phyloP scores from a whole-genome alignment of 92 coral and sea anemone genomes.

The Micromussa lordhowensis region DNA sequence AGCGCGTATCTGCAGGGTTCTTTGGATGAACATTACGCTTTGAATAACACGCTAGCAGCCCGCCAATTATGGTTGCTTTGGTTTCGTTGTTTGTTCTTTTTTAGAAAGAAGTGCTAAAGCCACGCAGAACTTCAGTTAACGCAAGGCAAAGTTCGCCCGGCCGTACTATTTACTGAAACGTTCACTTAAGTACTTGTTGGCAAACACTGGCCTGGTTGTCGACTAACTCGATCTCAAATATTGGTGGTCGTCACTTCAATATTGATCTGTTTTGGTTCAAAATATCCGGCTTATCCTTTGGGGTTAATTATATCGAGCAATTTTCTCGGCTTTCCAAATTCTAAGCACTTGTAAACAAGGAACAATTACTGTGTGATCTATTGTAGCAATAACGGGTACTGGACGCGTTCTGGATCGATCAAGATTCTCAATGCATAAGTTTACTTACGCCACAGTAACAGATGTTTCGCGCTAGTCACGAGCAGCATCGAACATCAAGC shows the following conservation, averaged over 20 bases:
- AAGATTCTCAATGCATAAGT: background rate
- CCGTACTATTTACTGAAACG: conserved; percentile 60
- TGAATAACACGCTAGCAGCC: conserved; percentile 52
- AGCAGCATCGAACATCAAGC: background rate
- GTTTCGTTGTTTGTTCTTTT: background rate
- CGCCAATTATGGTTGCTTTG: background rate
- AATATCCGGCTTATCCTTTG: conserved; percentile 85
- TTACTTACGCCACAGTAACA: background rate
- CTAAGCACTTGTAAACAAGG: conserved; percentile 73
- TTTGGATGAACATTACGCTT: conserved; percentile 48
- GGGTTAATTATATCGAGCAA: conserved; percentile 82
- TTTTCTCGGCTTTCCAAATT: conserved; percentile 65
- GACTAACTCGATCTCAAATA: conserved; percentile 72
- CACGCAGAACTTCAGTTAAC: conserved; percentile 3
- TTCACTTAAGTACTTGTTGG: conserved; percentile 67
- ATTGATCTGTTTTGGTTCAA: conserved; percentile 76
- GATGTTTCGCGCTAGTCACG: background rate
- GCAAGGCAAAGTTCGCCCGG: conserved; percentile 26
- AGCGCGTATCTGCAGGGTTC: conserved; percentile 53
- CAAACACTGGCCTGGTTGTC: conserved; percentile 74
- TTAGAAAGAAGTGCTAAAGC: background rate
- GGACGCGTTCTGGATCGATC: background rate
- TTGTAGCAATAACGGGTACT: conserved; percentile 8
- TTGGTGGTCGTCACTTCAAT: conserved; percentile 70
- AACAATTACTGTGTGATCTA: conserved; percentile 47